Evolutionary conservation across 2,888 invertebrate genomes (phyloP), one percentile per base, ranked within the genome.

Genomic region (Drosophila anomelani): DNA sequence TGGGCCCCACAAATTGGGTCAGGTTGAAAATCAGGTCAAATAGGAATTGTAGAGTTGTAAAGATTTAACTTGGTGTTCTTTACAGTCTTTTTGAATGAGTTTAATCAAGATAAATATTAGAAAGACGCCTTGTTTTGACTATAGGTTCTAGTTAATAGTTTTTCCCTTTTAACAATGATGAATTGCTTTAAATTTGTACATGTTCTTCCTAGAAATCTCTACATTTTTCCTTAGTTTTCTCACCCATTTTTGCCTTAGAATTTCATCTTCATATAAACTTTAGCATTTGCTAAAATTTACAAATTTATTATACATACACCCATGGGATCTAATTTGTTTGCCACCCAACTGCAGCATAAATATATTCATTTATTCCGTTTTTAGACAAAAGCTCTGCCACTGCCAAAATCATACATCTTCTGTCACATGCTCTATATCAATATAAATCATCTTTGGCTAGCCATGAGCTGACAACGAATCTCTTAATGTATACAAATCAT

Each of bases 401-500:
- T 20, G 55, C 39, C 23, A 17, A 63, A 54, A 62, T 71, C 61
- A 55, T 70, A 13, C 36, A 49, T 71, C 62, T 43, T 32, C 62
- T 73, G 73, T 71, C 70, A 73, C 54, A 73, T 71, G 38, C 39
- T 26, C 38, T 13, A 15, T 55, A 71, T 73, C 55, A 73, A 63
- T 51, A 73, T 55, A 71, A 71, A 71, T 71, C 73, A 71, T 71
- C 55, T 68, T 63, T 51, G 63, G 26, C 32, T 64, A 46, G 62
- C 54, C 36, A 61, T 41, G n/a, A 20, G 57, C 68, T 55, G 69
- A 44, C 64, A 69, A 39, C 57, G 47, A 59, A 43, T 70, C 59
- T 57, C 47, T 67, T 72, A 82, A 81, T 79, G 76, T 70, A 75
- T 66, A 74, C 83, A 88, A 85, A 83, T 83, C 86, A 83, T 88